Evolutionary conservation across 2,888 invertebrate genomes (phyloP).

Genomic region (Campaea margaritaria): DNA sequence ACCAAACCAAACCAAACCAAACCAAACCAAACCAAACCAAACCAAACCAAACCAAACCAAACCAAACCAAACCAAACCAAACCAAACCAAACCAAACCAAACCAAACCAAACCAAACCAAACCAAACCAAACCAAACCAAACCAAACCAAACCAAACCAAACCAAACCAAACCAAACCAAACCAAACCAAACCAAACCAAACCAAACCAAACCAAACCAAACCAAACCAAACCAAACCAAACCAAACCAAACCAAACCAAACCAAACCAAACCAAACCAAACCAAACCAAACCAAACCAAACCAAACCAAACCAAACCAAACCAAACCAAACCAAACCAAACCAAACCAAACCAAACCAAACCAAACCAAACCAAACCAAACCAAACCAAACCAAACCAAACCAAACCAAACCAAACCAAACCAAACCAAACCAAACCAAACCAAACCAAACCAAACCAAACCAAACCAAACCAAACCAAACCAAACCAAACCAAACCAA

Average conservation of each 20-base stretch:
- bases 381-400: conserved; percentile 27
- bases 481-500: conserved; percentile 29
- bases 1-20: conserved; percentile 29
- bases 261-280: conserved; percentile 30
- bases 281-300: conserved; percentile 31
- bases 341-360: conserved; percentile 28
- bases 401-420: conserved; percentile 29
- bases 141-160: conserved; percentile 29
- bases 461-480: conserved; percentile 30
- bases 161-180: conserved; percentile 29
- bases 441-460: conserved; percentile 29
- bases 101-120: conserved; percentile 30
- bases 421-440: conserved; percentile 28
- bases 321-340: conserved; percentile 29
- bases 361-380: conserved; percentile 29
- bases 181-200: conserved; percentile 32
- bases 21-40: conserved; percentile 29
- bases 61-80: conserved; percentile 29
- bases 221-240: conserved; percentile 33
- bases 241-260: conserved; percentile 29
- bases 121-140: conserved; percentile 29
- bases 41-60: conserved; percentile 29
- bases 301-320: conserved; percentile 27
- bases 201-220: conserved; percentile 29
- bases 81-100: conserved; percentile 29